Evolutionary conservation across 1,140 invertebrate genomes (phyloP).

Genomic region (Drosophila arawakana): DNA sequence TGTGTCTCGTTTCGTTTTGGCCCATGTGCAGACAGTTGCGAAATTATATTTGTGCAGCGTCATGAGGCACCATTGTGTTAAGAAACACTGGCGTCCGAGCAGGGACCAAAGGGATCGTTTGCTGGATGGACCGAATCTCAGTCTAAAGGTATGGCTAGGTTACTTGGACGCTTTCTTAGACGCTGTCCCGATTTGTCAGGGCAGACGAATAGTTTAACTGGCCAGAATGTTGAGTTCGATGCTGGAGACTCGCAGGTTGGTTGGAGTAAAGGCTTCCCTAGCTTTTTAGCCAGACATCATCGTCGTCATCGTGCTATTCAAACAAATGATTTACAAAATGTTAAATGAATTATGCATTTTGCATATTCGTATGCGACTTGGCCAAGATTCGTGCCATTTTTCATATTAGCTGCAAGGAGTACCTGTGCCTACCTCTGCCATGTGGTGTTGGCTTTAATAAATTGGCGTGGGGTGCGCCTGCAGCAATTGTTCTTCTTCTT

Average conservation of each 20-base stretch:
- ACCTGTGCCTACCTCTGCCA: slow-evolving; percentile 22
- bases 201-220: slow-evolving; percentile 78
- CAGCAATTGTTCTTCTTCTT: slow-evolving; percentile 48
- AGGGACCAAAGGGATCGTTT: slow-evolving; percentile 21
- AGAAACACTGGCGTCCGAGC: slow-evolving; percentile 21
- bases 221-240: slow-evolving; percentile 33
- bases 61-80: slow-evolving; percentile 73
- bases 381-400: slow-evolving; percentile 67
- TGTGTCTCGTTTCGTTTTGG: slow-evolving; percentile 53
- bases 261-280: slow-evolving; percentile 29
- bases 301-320: slow-evolving; percentile 82
- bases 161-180: slow-evolving; percentile 17
- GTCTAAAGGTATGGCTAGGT: not conserved
- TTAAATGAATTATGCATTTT: slow-evolving; percentile 84
- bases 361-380: slow-evolving; percentile 75
- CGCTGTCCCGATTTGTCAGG: slow-evolving; percentile 68
- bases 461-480: slow-evolving; percentile 78
- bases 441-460: slow-evolving; percentile 81
- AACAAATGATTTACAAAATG: slow-evolving; percentile 84
- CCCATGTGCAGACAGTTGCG: slow-evolving; percentile 81
- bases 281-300: slow-evolving; percentile 16
- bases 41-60: slow-evolving; percentile 81
- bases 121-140: not conserved
- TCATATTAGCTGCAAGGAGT: slow-evolving; percentile 59
- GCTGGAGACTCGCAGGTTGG: slow-evolving; percentile 28